Evolutionary conservation across 2,888 invertebrate genomes (phyloP).

Genomic region (Drosophila crucigera): DNA sequence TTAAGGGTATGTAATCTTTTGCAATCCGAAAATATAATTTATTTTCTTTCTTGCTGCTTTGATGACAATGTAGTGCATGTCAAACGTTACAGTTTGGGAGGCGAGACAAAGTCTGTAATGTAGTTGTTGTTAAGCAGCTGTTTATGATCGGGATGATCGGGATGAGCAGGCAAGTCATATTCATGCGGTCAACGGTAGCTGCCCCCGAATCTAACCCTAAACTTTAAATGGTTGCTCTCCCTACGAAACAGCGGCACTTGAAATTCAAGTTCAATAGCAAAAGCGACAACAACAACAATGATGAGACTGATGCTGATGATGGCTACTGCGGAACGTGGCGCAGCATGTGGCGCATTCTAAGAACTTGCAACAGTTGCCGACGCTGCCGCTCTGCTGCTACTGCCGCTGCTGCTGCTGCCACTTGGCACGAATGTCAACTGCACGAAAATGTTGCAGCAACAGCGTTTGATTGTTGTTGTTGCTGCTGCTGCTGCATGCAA

Average conservation of each 20-base stretch:
- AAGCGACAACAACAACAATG: conserved; percentile 22
- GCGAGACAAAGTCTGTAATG: not conserved
- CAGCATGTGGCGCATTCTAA: conserved; percentile 80
- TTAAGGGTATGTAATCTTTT: not conserved
- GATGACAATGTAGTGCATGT: not conserved
- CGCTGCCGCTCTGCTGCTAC: conserved; percentile 42
- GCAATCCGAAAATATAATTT: not conserved
- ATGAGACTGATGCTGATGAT: conserved; percentile 32
- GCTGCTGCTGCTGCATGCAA: conserved; percentile 53
- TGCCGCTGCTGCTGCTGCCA: conserved; percentile 66
- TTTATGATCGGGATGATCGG: not conserved
- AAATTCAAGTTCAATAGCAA: conserved; percentile 78
- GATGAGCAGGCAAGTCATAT: conserved; percentile 3
- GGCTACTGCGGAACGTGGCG: conserved; percentile 71
- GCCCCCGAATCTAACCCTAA: conserved; percentile 40
- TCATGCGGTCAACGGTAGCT: conserved; percentile 29
- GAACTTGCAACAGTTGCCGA: conserved; percentile 79
- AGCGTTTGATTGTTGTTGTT: conserved; percentile 27
- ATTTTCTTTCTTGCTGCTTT: conserved; percentile 4
- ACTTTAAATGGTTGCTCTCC: conserved; percentile 33
- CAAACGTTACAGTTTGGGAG: conserved; percentile 20
- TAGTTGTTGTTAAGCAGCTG: not conserved
- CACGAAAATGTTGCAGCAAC: conserved; percentile 75
- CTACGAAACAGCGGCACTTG: conserved; percentile 53
- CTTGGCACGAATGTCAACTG: conserved; percentile 80